A percentile compares a stretch with the other conserved stretches of the same genome.
phyloP scores from a whole-genome alignment of 2,113 vertebrate genomes.

The Burhinus bistriatus region DNA sequence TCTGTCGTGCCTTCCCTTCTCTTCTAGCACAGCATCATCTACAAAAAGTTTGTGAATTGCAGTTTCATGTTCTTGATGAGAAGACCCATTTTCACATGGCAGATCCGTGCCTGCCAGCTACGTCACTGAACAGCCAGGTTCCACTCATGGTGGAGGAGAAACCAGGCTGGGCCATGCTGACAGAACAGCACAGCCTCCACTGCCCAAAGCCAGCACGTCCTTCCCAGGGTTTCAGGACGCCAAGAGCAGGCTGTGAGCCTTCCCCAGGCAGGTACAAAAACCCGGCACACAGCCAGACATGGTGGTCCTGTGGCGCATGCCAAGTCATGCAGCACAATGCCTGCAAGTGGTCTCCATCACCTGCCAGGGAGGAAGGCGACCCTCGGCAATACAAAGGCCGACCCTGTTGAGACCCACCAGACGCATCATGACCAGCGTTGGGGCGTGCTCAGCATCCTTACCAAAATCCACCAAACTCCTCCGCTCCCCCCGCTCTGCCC shows the following conservation, averaged over 20 bases:
- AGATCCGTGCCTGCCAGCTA: fast-evolving
- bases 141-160: neutral
- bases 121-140: fast-evolving
- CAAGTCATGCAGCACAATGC: neutral
- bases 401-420: neutral
- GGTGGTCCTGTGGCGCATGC: fast-evolving
- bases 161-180: neutral
- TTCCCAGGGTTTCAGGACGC: neutral
- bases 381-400: fast-evolving
- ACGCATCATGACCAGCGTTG: fast-evolving
- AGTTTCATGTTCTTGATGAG: neutral
- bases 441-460: fast-evolving
- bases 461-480: neutral
- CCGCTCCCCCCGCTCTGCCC: too few species aligned
- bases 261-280: too few species aligned
- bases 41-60: too few species aligned
- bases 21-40: neutral
- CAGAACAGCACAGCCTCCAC: neutral
- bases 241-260: neutral
- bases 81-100: fast-evolving
- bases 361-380: neutral
- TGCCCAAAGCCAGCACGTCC: neutral
- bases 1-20: neutral
- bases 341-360: neutral
- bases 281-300: too few species aligned